phyloP scores from a whole-genome alignment of 1,140 invertebrate genomes.

The Gryllus bimaculatus region DNA sequence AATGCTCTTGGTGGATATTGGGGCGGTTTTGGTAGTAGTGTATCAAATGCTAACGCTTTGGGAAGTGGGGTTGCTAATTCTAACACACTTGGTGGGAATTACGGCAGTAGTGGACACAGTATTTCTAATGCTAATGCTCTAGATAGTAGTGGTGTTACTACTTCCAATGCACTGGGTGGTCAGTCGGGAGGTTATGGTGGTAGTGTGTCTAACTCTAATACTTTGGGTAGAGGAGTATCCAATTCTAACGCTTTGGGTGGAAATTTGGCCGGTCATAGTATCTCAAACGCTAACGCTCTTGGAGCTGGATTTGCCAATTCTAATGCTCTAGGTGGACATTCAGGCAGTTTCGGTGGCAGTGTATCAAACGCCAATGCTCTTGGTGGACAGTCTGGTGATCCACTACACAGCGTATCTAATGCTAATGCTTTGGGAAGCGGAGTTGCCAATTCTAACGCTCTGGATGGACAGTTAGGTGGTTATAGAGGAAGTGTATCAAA shows the following conservation, averaged over 20 bases:
- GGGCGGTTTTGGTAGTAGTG: neutral
- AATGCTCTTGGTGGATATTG: neutral
- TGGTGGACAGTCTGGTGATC: too few relatives aligned
- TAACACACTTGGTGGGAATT: neutral
- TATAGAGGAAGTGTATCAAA: neutral
- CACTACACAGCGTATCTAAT: neutral
- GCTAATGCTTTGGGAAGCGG: neutral
- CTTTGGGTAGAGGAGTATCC: neutral
- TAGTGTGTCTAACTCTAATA: neutral
- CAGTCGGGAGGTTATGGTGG: too few relatives aligned
- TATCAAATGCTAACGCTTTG: neutral
- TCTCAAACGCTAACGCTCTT: neutral
- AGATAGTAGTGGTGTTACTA: neutral
- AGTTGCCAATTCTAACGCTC: neutral
- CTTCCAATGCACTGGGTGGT: neutral
- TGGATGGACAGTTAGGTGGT: neutral
- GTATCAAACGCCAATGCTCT: neutral
- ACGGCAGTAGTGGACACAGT: too few relatives aligned
- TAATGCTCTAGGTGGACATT: neutral
- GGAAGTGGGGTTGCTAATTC: too few relatives aligned
- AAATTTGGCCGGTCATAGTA: too few relatives aligned
- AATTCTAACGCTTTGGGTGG: neutral
- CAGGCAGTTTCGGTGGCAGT: neutral
- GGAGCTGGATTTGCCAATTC: neutral
- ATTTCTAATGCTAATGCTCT: neutral